Percentiles rank a stretch among this genome's conserved stretches.
phyloP scores from a whole-genome alignment of 2,888 invertebrate genomes.

The Calameuta idolon region DNA sequence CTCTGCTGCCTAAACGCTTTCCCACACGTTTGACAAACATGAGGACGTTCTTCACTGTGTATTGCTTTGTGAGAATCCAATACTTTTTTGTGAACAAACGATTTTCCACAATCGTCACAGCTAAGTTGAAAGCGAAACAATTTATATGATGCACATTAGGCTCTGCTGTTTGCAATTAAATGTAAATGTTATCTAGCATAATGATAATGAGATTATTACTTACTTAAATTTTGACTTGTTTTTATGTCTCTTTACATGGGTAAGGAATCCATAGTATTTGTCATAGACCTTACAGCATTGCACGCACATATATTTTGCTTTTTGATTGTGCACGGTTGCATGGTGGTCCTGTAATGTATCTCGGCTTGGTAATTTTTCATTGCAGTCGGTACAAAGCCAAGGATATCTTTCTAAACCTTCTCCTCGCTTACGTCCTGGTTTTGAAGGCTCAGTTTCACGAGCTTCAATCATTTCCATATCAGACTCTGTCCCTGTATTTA shows the following conservation, averaged over 20 bases:
- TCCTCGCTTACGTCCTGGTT: conserved; percentile 46
- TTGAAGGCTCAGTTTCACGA: conserved; percentile 45
- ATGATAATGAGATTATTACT: conserved; percentile 33
- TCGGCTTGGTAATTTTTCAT: conserved; percentile 66
- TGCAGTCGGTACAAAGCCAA: conserved; percentile 70
- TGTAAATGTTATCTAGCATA: not conserved
- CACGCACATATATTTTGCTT: conserved; percentile 75
- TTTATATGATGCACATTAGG: not conserved
- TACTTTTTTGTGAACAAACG: conserved; percentile 69
- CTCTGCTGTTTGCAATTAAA: not conserved
- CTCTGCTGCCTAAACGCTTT: conserved; percentile 72
- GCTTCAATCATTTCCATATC: conserved; percentile 60
- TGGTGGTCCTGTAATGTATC: conserved; percentile 73
- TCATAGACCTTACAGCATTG: conserved; percentile 76
- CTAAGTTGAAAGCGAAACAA: conserved; percentile 41
- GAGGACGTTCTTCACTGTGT: conserved; percentile 70
- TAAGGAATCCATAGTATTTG: conserved; percentile 74
- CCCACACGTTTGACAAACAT: conserved; percentile 70
- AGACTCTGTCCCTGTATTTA: conserved; percentile 55
- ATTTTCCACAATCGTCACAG: conserved; percentile 71
- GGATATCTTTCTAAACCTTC: conserved; percentile 68
- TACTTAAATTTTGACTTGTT: conserved; percentile 73
- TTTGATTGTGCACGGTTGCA: conserved; percentile 73
- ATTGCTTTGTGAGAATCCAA: conserved; percentile 68
- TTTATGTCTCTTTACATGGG: conserved; percentile 75